Evolutionary conservation across 2,113 vertebrate species (phyloP), one percentile per base, ranked within the genome.

Genomic region (Sinocyclocheilus anshuiensis): DNA sequence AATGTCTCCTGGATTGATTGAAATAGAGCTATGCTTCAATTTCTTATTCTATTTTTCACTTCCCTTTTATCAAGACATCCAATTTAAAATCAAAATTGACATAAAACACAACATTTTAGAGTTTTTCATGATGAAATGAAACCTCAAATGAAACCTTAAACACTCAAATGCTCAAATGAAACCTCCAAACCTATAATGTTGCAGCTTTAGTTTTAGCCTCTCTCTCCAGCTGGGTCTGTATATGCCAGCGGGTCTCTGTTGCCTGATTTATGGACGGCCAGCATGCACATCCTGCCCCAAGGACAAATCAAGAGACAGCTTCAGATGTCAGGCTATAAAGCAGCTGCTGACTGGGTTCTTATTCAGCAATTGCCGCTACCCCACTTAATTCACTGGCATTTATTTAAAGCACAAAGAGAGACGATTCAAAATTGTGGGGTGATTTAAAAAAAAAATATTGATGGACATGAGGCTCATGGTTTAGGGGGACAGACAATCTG

Each of bases 221-320:
- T 71, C 57, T 83, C 81, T 83, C 81, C 48, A 82, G 61, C 77
- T 67, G 39, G 65, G 42, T 29, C 65, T 18, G 81, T 84, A 67
- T 67, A 39, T 75, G 69, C 82, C 82, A 59, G 82, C 29, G 75
- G 74, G 65, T 69, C 55, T 61, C 72, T 53, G 65, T 55, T n/a
- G 74, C 33, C 74, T 84, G 86, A 77, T 87, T 87, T 87, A 87
- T 84, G 33, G 81, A 57, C 42, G 26, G 29, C 78, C 67, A 82
- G 78, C 26, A 76, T 57, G 78, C 77, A 82, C 78, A 86, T 81
- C 85, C 65, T 63, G 33, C 33, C 67, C 86, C 75, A 87, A 87
- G 81, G 86, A 87, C 72, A 87, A 83, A 77, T 84, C 81, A 84
- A 82, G 77, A 86, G 85, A 86, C 86, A 84, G 86, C 81, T 87